Conservation (phyloP, 2,113 vertebrate species). For the Carlito syrichta region DNA sequence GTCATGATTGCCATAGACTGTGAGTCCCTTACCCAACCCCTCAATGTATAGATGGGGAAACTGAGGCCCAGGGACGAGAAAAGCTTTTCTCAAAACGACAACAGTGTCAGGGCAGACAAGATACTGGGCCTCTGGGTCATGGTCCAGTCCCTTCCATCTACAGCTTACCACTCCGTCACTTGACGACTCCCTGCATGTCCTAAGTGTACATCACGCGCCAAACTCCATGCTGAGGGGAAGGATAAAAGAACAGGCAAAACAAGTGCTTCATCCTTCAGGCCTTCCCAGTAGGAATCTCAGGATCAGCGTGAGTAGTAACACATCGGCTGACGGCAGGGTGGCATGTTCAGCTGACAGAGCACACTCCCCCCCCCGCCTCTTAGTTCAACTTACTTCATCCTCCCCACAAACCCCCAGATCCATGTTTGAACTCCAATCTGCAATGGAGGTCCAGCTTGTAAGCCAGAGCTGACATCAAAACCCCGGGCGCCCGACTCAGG, state of each 20-base stretch:
- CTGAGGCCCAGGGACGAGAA: background rate
- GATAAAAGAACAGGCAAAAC: background rate
- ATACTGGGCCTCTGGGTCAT: background rate
- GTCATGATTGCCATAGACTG: background rate
- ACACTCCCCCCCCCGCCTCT: background rate
- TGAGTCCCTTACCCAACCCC: background rate
- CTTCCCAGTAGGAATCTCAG: background rate
- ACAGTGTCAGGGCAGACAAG: background rate
- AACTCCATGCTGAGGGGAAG: background rate
- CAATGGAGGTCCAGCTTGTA: background rate
- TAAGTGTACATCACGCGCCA: background rate
- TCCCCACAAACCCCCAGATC: background rate
- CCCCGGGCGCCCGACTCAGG: no score
- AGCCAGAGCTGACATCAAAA: background rate
- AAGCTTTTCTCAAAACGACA: background rate
- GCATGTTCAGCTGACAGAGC: background rate
- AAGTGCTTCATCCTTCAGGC: background rate
- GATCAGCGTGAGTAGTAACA: fast-evolving
- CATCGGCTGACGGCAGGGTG: fast-evolving
- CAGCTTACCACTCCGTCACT: background rate
- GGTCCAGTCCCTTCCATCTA: background rate
- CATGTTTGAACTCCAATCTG: background rate
- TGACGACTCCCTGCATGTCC: background rate
- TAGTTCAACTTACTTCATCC: background rate
- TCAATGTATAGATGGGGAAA: background rate